Base-by-base conservation (phyloP, 2,113 vertebrate genomes). In the Odocoileus hemionus region DNA sequence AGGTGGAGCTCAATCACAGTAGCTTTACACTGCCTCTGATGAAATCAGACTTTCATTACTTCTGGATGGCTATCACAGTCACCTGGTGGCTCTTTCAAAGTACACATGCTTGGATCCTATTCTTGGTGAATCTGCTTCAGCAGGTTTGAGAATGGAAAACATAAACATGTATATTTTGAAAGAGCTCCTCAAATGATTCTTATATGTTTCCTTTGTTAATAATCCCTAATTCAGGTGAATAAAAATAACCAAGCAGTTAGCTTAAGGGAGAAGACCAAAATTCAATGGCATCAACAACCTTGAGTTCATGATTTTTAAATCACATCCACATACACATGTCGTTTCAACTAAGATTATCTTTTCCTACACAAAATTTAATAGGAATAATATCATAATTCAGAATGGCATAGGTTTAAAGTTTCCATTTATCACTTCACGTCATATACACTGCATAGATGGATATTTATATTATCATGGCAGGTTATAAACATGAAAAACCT, bases 151-250 rank as follows among this genome's bases (percentile, higher is more conserved):
- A 95, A 93, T 1, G 28, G 45, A 91, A 74, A 39, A 86, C 13
- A 58, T 39, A 94, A 58, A 95, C 36, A 84, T 17, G 57, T 50
- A 36, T 52, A 82, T 91, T 96, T 57, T 92, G 30, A 92, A 94
- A 96, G 90, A 93, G 82, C 6, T 87, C 21, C 74, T 43, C 54
- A 88, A 95, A 39, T 67, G 58, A 95, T 86, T 92, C 70, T 85
- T 52, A 39, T 0, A 36, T 12, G 36, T 28, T 97, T 90, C 36
- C 28, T 52, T 25, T 23, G 15, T 86, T 91, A 96, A 86, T 36
- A 83, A 79, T n/a, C 43, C 82, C 87, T 86, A 87, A 92, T 89
- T 87, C 36, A 82, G 10, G 21, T n/a, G 57, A 86, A 89, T 36
- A 54, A 70, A 25, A 78, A 79, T 83, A 54, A 76, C 45, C 19